A percentile compares a stretch with the other conserved stretches of the same genome.
phyloP scores from a whole-genome alignment of 1,140 invertebrate species.

The Ectropis grisescens region DNA sequence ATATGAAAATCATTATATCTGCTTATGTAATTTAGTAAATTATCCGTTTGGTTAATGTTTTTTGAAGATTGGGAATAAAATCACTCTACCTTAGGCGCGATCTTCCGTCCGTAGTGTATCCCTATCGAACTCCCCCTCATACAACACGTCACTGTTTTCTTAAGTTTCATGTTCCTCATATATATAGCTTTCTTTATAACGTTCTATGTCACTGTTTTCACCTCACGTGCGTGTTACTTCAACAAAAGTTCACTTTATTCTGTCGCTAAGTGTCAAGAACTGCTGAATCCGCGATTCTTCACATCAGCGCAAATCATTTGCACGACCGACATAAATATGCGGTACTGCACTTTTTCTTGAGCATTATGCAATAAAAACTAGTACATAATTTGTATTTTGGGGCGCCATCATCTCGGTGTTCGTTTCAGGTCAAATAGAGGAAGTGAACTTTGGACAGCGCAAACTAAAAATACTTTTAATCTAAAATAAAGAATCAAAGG shows the following conservation, averaged over 20 bases:
- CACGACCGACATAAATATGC: constrained; percentile 48
- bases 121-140: constrained; percentile 43
- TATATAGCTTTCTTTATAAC: constrained; percentile 5
- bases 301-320: constrained; percentile 45
- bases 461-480: no score
- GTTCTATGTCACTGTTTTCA: constrained; percentile 2
- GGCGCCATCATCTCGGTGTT: no score
- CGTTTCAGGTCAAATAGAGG: no score
- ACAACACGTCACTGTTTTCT: constrained; percentile 53
- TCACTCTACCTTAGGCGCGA: constrained; percentile 31
- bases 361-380: constrained; percentile 45
- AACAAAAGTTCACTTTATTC: constrained; percentile 6
- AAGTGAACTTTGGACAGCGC: no score
- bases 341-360: constrained; percentile 22
- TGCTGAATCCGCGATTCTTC: constrained; percentile 22
- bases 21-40: no score
- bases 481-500: no score
- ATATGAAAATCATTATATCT: no score
- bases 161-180: constrained; percentile 51
- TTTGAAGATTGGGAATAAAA: no score
- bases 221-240: no score
- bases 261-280: constrained; percentile 38
- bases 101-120: constrained; percentile 39
- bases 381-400: constrained; percentile 12
- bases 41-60: no score